Evolutionary conservation across 2,888 invertebrate genomes (phyloP).

Genomic region (Palloptera scutellata): DNA sequence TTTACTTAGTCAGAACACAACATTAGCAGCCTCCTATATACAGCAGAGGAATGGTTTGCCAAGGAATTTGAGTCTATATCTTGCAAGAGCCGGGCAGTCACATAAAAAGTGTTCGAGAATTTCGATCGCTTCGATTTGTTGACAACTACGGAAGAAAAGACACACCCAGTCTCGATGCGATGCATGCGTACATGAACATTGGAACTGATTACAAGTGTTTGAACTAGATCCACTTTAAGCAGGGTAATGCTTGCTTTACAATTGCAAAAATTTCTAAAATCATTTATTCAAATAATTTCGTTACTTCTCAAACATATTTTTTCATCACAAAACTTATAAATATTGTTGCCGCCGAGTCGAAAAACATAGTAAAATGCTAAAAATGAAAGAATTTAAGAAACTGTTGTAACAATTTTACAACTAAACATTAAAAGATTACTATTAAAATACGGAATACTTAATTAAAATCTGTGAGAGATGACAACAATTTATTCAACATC

Average conservation of each 20-base stretch:
- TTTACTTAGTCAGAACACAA: too few relatives aligned
- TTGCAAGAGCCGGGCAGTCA: too few relatives aligned
- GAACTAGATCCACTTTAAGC: slow-evolving; percentile 13
- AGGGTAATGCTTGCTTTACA: too few relatives aligned
- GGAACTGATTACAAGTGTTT: slow-evolving; percentile 27
- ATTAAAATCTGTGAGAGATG: background rate
- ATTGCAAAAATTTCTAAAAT: background rate
- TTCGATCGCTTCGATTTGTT: too few relatives aligned
- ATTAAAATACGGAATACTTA: too few relatives aligned
- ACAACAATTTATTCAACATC: background rate
- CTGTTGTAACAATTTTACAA: slow-evolving; percentile 24
- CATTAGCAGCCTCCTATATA: too few relatives aligned
- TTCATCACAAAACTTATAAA: slow-evolving; percentile 27
- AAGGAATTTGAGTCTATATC: too few relatives aligned
- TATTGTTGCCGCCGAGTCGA: slow-evolving; percentile 58
- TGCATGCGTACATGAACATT: too few relatives aligned
- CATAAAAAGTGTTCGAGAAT: too few relatives aligned
- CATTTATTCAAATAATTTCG: background rate
- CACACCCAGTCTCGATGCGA: too few relatives aligned
- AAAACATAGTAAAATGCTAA: slow-evolving; percentile 33
- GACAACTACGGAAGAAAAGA: too few relatives aligned
- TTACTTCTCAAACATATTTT: slow-evolving; percentile 21
- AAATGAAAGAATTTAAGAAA: slow-evolving; percentile 21
- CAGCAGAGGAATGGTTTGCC: too few relatives aligned
- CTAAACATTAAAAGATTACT: slow-evolving; percentile 1